Evolutionary conservation across 2,113 vertebrate species (phyloP).

Genomic region (Amphilophus citrinellus): DNA sequence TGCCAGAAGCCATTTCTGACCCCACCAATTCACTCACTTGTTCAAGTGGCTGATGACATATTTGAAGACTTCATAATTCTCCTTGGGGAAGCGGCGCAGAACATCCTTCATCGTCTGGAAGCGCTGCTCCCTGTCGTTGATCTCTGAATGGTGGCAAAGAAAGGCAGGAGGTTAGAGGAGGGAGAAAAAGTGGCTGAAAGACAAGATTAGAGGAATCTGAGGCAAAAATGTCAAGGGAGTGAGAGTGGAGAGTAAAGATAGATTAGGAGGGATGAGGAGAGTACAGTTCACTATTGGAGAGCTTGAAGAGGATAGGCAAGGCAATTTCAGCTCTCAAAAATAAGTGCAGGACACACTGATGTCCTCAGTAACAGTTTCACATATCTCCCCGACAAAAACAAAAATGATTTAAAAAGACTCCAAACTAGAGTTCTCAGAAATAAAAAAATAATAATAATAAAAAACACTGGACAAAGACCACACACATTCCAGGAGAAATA

Average conservation of each 20-base stretch:
- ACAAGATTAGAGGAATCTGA: constrained; percentile 28
- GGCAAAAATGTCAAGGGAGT: constrained; percentile 22
- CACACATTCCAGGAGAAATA: constrained; percentile 57
- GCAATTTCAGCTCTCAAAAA: constrained; percentile 36
- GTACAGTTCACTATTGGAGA: constrained; percentile 13
- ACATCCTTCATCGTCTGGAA: constrained; percentile 92
- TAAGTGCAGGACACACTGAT: constrained; percentile 28
- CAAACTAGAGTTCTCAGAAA: neutral
- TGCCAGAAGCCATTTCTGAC: constrained; percentile 29
- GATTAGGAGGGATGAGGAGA: neutral
- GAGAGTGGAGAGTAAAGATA: constrained; percentile 12
- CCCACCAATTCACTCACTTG: constrained; percentile 83
- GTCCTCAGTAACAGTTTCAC: constrained; percentile 21
- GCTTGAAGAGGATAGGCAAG: constrained; percentile 28
- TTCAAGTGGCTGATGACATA: constrained; percentile 94
- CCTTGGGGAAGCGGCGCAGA: constrained; percentile 90
- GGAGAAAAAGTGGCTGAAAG: constrained; percentile 27
- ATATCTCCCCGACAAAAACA: constrained; percentile 19
- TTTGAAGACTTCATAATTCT: constrained; percentile 97
- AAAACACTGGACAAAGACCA: constrained; percentile 34
- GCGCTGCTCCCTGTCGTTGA: constrained; percentile 93
- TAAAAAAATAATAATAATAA: neutral
- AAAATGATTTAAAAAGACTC: constrained; percentile 7
- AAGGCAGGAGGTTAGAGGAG: constrained; percentile 40
- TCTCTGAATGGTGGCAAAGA: constrained; percentile 81